Conservation (phyloP, 1,140 invertebrate species). For the Rhyzopertha dominica region DNA sequence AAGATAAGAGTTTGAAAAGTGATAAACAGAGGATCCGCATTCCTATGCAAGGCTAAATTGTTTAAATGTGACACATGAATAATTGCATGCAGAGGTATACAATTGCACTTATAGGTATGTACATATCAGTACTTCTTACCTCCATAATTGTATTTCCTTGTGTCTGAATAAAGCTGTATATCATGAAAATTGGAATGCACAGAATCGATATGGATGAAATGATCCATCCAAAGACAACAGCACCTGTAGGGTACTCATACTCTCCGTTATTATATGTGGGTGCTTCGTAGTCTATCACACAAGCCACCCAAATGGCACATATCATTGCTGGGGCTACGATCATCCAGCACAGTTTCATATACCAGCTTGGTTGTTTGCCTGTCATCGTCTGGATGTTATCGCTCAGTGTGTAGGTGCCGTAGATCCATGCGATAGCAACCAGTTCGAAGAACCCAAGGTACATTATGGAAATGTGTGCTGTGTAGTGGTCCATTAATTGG, state of each 20-base stretch:
- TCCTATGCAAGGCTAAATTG: background rate
- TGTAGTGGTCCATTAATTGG: slow-evolving; percentile 88
- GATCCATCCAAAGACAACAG: slow-evolving; percentile 79
- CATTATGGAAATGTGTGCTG: slow-evolving; percentile 85
- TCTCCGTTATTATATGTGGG: slow-evolving; percentile 72
- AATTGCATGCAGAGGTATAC: background rate
- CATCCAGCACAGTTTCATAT: slow-evolving; percentile 82
- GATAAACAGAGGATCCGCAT: too few species aligned
- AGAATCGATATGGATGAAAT: slow-evolving; percentile 75
- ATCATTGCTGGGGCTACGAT: slow-evolving; percentile 74
- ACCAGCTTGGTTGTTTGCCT: slow-evolving; percentile 67
- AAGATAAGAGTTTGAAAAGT: background rate
- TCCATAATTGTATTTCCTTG: slow-evolving; percentile 65
- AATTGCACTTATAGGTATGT: background rate
- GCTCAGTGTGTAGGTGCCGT: slow-evolving; percentile 75
- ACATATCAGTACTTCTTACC: slow-evolving; percentile 49
- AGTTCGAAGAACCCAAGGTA: slow-evolving; percentile 90
- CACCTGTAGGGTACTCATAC: slow-evolving; percentile 80
- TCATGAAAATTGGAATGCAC: slow-evolving; percentile 79
- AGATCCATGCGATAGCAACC: slow-evolving; percentile 86
- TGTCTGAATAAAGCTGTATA: slow-evolving; percentile 64
- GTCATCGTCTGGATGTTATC: slow-evolving; percentile 86
- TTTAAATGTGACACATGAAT: background rate
- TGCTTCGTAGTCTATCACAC: slow-evolving; percentile 78
- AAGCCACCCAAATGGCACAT: slow-evolving; percentile 80